These are phyloP conservation scores for Chrysina gloriosa DNA, from an alignment of 2,888 invertebrate genomes.

Conservation along the genomic window DNA sequence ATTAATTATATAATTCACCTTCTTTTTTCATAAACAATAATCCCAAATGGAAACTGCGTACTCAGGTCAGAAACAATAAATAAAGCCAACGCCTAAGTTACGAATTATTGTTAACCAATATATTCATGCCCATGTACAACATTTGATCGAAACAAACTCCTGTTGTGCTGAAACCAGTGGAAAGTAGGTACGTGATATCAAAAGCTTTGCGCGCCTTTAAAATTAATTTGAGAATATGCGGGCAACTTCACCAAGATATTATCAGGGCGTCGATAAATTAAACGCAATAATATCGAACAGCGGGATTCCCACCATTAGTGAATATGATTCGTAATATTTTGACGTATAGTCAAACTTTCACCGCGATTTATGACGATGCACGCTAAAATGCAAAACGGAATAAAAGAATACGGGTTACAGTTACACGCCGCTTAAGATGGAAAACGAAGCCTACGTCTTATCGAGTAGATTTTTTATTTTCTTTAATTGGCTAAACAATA, in stretches of 20 bases:
- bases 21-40: too few relatives aligned
- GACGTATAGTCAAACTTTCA: constrained; percentile 22
- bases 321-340: constrained; percentile 28
- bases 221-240: background rate
- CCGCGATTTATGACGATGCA: constrained; percentile 14
- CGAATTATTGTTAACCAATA: background rate
- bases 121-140: background rate
- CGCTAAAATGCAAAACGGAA: constrained; percentile 1
- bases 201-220: background rate
- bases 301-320: constrained; percentile 28
- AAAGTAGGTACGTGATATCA: background rate
- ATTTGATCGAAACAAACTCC: background rate
- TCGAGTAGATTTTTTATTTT: constrained; percentile 10
- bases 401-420: constrained; percentile 3
- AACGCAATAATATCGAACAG: constrained; percentile 19
- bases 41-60: too few relatives aligned
- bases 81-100: too few relatives aligned
- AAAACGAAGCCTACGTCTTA: constrained; percentile 1
- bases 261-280: constrained; percentile 9
- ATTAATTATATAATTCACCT: too few relatives aligned
- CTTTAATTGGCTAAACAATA: constrained; percentile 38
- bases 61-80: too few relatives aligned
- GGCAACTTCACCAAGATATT: constrained; percentile 4
- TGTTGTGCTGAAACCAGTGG: background rate
- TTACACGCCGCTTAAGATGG: constrained; percentile 5